Evolutionary conservation across 2,113 vertebrate species (phyloP).

Genomic region (Ageneiosus marmoratus): DNA sequence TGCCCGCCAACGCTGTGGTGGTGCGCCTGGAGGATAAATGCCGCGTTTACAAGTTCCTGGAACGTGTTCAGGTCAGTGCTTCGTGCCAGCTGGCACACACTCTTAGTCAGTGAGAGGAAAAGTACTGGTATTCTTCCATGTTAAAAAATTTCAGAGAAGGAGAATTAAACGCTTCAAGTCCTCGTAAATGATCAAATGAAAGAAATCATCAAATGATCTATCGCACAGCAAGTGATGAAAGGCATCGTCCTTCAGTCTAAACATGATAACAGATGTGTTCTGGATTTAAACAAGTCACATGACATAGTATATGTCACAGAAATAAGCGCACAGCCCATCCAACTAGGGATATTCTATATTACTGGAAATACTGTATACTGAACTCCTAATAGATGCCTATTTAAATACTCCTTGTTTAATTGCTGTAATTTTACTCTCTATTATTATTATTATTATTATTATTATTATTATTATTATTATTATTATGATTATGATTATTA

Average conservation of each 20-base stretch:
- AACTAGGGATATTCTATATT: too few species aligned
- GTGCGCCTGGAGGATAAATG: constrained; percentile 76
- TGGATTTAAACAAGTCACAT: neutral
- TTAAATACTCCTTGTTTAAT: neutral
- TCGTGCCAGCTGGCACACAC: constrained; percentile 11
- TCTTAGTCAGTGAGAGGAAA: neutral
- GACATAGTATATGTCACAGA: too few species aligned
- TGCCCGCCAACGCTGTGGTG: constrained; percentile 75
- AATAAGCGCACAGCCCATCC: too few species aligned
- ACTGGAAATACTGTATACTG: neutral
- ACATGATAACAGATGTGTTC: neutral
- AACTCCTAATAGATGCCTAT: neutral
- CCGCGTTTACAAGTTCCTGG: constrained; percentile 77
- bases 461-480: too few species aligned
- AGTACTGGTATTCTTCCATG: constrained; percentile 30
- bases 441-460: too few species aligned
- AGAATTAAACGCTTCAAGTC: neutral
- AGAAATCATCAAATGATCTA: neutral
- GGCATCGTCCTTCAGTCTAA: neutral
- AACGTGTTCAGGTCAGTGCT: constrained; percentile 73
- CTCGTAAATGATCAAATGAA: neutral
- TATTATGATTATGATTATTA: too few species aligned
- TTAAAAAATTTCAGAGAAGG: neutral
- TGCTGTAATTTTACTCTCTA: neutral
- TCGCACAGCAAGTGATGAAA: neutral